Conservation (phyloP, 2,797 vertebrate genomes). For the Rhadinocentrus ornatus region DNA sequence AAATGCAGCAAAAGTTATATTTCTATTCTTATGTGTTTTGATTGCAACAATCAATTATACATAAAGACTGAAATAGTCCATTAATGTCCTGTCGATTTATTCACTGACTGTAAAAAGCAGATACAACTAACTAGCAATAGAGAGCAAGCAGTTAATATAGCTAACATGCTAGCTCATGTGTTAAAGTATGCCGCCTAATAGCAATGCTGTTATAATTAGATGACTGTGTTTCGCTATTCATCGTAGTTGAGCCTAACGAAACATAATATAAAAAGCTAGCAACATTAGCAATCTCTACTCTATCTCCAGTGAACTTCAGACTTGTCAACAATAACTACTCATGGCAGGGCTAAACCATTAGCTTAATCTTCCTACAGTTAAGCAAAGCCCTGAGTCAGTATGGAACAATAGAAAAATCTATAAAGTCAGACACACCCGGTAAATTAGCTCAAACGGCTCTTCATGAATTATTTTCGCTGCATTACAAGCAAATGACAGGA, state of each 20-base stretch:
- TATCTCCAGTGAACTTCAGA: constrained; percentile 67
- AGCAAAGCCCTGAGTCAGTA: not conserved
- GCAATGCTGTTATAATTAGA: not conserved
- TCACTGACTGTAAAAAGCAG: not conserved
- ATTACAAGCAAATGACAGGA: constrained; percentile 6
- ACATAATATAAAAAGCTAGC: constrained; percentile 11
- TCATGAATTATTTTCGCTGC: constrained; percentile 11
- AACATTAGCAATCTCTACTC: constrained; percentile 17
- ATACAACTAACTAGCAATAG: not conserved
- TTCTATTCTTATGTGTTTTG: not conserved
- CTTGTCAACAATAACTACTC: constrained; percentile 17
- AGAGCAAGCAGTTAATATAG: not conserved
- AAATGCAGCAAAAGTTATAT: not conserved
- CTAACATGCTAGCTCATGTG: not conserved
- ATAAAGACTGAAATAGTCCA: not conserved
- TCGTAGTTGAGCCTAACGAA: not conserved
- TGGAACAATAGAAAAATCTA: not conserved
- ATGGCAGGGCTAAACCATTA: not conserved
- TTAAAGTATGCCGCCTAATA: not conserved
- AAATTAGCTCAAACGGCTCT: not conserved
- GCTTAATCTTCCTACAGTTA: not conserved
- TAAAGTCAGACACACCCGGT: not conserved
- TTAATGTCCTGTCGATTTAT: not conserved
- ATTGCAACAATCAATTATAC: not conserved
- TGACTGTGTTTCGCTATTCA: not conserved